A percentile compares a stretch with the other conserved stretches of the same genome.
phyloP scores from a whole-genome alignment of 2,797 vertebrate species.

The Propithecus deckenii region DNA sequence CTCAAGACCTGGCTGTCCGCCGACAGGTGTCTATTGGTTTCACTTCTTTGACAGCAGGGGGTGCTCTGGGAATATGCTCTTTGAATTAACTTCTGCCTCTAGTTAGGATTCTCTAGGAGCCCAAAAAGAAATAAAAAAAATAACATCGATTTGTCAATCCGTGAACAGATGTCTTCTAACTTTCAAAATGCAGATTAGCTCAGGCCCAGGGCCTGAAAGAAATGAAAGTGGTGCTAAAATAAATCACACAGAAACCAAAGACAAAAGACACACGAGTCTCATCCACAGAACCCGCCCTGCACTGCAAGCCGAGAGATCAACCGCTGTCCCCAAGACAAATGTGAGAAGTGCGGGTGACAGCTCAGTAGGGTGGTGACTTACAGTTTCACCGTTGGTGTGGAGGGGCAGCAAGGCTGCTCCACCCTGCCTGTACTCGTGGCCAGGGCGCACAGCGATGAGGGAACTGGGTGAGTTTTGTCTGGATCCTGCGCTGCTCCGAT shows the following conservation, averaged over 20 bases:
- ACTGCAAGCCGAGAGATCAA: background rate
- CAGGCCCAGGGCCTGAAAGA: background rate
- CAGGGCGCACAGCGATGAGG: rapidly evolving
- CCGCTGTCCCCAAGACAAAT: background rate
- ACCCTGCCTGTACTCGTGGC: background rate
- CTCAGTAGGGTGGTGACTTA: background rate
- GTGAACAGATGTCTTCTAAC: background rate
- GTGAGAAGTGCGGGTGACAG: too few relatives aligned
- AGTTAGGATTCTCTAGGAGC: background rate
- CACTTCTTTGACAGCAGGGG: background rate
- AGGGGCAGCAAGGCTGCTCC: background rate
- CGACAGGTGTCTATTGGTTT: background rate
- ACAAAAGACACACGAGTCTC: background rate
- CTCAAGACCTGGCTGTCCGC: background rate
- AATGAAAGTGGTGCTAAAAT: background rate
- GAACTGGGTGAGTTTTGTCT: background rate
- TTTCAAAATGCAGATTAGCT: background rate
- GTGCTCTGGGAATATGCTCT: constrained; percentile 12
- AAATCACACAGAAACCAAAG: background rate
- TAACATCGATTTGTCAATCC: background rate
- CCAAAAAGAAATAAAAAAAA: background rate
- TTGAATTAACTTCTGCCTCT: background rate
- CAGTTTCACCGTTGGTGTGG: background rate
- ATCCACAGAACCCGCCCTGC: background rate
- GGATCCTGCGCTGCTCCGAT: rapidly evolving